Evolutionary conservation across 2,797 vertebrate species (phyloP), one percentile per base, ranked within the genome.

Genomic region (Cetoscarus ocellatus): DNA sequence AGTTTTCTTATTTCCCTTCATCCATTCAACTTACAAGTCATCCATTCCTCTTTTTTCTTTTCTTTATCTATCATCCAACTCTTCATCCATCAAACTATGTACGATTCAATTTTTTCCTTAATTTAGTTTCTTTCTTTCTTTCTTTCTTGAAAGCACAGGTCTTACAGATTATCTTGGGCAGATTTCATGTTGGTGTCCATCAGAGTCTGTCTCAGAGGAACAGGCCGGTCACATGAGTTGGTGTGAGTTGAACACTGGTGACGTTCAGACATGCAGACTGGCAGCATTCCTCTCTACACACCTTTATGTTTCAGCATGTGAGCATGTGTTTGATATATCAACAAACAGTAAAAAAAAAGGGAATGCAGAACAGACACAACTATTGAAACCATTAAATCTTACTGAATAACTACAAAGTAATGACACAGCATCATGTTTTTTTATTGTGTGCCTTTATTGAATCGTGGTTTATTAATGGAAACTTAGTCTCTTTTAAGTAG

Each of bases 281-380:
- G 76, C 82, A 18, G 55, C 88, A 91, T 89, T 91, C 86, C 73
- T 85, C 34, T 69, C 19, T 9, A 44, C 63, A 77, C 75, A 67
- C 74, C 70, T 67, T 61, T 54, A 40, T 55, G 27, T 62, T 70
- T 27, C 27, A 55, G 10, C 54, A 15, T 39, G 61, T 69, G 51
- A 62, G 18, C 15, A 17, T 64, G 42, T 49, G 35, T 53, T 10
- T 17, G 10, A 19, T 64, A 15, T 3, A 43, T 8, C 1, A 9
- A 53, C 34, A 48, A 8, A 55, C 43, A 36, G 6, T 58, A 34
- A 57, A 35, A n/a, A 56, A 10, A 49, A 0, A 42, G 11, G 13
- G 64, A 49, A 55, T 3, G 40, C 2, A 43, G 7, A 42, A 55
- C 0, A 27, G 40, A 3, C 18, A 9, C 17, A 50, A 15, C 15